These are phyloP conservation scores for Enteromius argenteus DNA, from an alignment of 2,797 vertebrate genomes.

Conservation along the genomic window DNA sequence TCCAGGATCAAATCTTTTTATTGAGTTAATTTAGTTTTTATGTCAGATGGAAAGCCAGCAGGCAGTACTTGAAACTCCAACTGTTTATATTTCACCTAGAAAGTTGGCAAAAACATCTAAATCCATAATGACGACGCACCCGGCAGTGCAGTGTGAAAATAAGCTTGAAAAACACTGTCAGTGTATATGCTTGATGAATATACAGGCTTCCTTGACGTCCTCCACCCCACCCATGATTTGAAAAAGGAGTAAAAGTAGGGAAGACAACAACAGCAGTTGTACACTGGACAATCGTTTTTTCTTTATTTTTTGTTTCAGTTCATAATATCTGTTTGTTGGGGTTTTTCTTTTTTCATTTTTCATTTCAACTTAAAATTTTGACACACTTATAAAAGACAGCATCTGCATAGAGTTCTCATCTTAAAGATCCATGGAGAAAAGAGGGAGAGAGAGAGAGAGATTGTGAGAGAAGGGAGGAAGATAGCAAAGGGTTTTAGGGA, in stretches of 20 bases:
- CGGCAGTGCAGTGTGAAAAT: neutral
- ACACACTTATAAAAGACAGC: conserved; percentile 90
- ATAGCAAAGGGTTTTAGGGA: conserved; percentile 38
- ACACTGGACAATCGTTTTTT: conserved; percentile 87
- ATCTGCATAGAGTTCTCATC: conserved; percentile 90
- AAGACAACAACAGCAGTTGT: conserved; percentile 55
- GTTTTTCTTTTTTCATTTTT: conserved; percentile 76
- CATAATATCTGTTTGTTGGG: conserved; percentile 83
- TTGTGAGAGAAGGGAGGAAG: conserved; percentile 62
- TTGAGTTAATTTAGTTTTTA: neutral
- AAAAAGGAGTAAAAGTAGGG: conserved; percentile 49
- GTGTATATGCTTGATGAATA: neutral
- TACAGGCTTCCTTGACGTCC: neutral
- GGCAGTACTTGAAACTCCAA: conserved; percentile 11
- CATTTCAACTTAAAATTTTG: conserved; percentile 84
- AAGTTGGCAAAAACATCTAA: conserved; percentile 12
- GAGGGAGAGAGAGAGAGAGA: conserved; percentile 45
- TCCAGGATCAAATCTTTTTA: neutral
- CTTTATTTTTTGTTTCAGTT: conserved; percentile 85
- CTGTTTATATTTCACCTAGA: neutral
- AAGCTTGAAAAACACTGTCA: neutral
- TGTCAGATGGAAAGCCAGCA: conserved; percentile 4
- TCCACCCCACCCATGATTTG: neutral
- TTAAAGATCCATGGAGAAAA: conserved; percentile 84
- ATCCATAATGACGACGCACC: neutral